These are phyloP conservation scores for Tortricodes alternella DNA, from an alignment of 2,888 invertebrate species.

Conservation along the genomic window DNA sequence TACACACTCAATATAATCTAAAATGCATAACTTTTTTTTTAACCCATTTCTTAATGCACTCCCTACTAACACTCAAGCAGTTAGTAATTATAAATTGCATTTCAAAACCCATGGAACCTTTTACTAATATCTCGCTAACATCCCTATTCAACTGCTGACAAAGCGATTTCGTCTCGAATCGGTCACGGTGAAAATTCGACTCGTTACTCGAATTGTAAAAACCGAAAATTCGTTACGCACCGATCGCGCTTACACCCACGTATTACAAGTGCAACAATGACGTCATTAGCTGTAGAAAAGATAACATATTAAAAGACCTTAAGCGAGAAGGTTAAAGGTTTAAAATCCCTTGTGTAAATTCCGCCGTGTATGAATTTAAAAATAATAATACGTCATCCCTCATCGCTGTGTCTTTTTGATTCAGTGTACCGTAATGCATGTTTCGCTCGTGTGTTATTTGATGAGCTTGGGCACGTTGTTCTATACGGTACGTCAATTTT, in stretches of 20 bases:
- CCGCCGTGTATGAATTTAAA: constrained; percentile 71
- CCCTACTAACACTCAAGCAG: not conserved
- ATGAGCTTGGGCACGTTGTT: constrained; percentile 57
- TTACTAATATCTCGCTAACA: constrained; percentile 7
- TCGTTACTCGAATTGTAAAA: constrained; percentile 70
- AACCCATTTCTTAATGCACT: not conserved
- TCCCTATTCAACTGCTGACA: constrained; percentile 29
- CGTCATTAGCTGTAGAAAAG: constrained; percentile 50
- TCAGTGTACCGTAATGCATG: constrained; percentile 64
- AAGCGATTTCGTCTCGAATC: constrained; percentile 42
- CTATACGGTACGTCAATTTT: constrained; percentile 32
- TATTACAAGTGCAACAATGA: constrained; percentile 70
- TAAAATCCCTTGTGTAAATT: constrained; percentile 41
- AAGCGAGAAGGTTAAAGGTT: constrained; percentile 38
- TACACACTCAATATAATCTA: not conserved
- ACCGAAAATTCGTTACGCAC: constrained; percentile 70
- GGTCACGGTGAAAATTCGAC: constrained; percentile 56
- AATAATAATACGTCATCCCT: constrained; percentile 74
- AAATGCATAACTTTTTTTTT: not conserved
- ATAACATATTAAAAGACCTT: constrained; percentile 14
- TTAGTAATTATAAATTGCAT: constrained; percentile 25
- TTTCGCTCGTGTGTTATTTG: constrained; percentile 69
- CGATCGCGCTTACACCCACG: constrained; percentile 62
- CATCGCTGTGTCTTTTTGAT: constrained; percentile 74
- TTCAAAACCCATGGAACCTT: constrained; percentile 25